phyloP scores from a whole-genome alignment of 1,140 invertebrate species.

The Chironomus striatipennis region DNA sequence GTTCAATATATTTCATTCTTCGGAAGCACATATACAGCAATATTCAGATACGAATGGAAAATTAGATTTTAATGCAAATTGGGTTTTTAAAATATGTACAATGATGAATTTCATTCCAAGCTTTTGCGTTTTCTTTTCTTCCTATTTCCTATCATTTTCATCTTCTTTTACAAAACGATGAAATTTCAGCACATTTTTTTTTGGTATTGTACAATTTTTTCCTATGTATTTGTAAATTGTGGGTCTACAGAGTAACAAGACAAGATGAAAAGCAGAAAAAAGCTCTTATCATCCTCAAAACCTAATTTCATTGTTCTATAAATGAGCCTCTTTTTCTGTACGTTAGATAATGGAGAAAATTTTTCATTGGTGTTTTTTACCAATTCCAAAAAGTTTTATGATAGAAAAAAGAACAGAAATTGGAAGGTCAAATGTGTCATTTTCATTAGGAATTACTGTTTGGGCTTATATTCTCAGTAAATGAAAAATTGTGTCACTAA shows the following conservation, averaged over 20 bases:
- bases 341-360: too few relatives aligned
- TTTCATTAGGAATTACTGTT: too few relatives aligned
- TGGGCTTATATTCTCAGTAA: too few relatives aligned
- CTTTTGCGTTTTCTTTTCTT: background rate
- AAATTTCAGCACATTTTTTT: background rate
- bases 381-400: too few relatives aligned
- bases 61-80: conserved; percentile 24
- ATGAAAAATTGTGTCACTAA: too few relatives aligned
- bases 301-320: background rate
- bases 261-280: background rate
- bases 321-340: too few relatives aligned
- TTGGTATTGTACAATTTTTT: background rate
- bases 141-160: background rate
- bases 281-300: conserved; percentile 6
- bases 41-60: background rate
- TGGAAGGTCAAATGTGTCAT: too few relatives aligned
- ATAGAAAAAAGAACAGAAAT: too few relatives aligned
- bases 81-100: conserved; percentile 15
- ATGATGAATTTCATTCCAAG: conserved; percentile 13
- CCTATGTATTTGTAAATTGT: background rate
- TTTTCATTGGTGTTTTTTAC: too few relatives aligned
- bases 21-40: background rate
- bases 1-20: background rate
- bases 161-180: background rate
- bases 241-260: background rate